phyloP scores from a whole-genome alignment of 2,888 invertebrate genomes.

The Chrysolina americana region DNA sequence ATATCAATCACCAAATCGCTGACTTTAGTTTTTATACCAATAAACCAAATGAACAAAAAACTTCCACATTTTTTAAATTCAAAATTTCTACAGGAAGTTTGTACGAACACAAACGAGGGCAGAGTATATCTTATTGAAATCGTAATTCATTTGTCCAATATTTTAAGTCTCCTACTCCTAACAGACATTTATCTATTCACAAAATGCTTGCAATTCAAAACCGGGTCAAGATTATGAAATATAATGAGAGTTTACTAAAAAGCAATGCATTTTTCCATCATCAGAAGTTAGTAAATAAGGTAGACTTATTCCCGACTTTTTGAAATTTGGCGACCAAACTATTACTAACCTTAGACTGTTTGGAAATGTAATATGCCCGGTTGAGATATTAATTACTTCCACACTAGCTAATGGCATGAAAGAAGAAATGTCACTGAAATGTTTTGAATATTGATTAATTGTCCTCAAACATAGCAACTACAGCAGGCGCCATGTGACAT shows the following conservation, averaged over 20 bases:
- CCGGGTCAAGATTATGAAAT: not conserved
- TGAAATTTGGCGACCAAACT: no score
- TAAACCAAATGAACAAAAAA: not conserved
- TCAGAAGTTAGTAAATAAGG: no score
- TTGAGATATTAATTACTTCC: no score
- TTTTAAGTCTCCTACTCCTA: slow-evolving; percentile 7
- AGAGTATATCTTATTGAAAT: not conserved
- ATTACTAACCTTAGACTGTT: no score
- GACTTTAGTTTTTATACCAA: not conserved
- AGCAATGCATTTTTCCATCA: not conserved
- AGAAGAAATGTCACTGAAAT: no score
- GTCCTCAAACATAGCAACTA: no score
- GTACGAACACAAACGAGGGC: slow-evolving; percentile 1
- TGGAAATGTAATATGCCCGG: no score
- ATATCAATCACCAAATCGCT: not conserved
- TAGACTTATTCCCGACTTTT: no score
- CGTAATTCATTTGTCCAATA: not conserved
- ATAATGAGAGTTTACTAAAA: not conserved
- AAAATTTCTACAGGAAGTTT: not conserved
- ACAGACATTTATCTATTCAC: not conserved
- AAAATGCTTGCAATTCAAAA: not conserved
- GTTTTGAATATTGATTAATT: no score
- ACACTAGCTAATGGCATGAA: no score
- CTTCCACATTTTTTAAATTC: not conserved
- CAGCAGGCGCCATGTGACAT: no score